A percentile compares a stretch with the other conserved stretches of the same genome.
These are phyloP conservation scores for Agapornis canus DNA, from an alignment of 2,797 vertebrate genomes.

Conservation along the genomic window DNA sequence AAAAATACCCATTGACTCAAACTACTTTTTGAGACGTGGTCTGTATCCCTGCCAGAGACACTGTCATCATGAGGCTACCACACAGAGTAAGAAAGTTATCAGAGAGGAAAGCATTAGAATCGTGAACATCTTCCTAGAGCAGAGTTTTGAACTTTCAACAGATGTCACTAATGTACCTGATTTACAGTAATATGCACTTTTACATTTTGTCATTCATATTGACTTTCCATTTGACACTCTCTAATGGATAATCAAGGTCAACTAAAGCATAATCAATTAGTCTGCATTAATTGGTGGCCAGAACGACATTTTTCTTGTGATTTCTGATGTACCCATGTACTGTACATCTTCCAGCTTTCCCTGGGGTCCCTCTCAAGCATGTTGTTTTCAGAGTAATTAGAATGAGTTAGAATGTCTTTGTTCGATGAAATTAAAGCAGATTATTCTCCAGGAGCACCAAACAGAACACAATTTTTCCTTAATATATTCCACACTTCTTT, in stretches of 20 bases:
- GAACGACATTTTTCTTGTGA: conserved; percentile 21
- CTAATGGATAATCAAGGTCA: conserved; percentile 53
- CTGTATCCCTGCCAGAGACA: background rate
- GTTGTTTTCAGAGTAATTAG: conserved; percentile 19
- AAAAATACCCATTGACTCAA: background rate
- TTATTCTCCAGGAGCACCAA: background rate
- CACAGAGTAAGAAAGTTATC: background rate
- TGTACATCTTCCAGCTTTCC: background rate
- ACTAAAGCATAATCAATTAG: conserved; percentile 57
- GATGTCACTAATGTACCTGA: conserved; percentile 53
- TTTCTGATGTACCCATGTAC: background rate
- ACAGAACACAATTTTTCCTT: background rate
- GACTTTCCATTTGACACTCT: conserved; percentile 51
- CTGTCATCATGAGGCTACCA: background rate
- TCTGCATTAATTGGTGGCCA: conserved; percentile 38
- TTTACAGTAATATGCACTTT: background rate
- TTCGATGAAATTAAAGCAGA: background rate
- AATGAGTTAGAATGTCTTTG: conserved; percentile 15
- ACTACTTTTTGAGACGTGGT: background rate
- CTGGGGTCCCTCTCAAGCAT: background rate
- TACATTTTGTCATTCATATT: conserved; percentile 50
- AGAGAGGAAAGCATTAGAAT: background rate
- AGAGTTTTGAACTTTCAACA: conserved; percentile 40
- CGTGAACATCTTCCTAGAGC: background rate
- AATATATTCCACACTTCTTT: background rate